Evolutionary conservation across 2,113 vertebrate genomes (phyloP), one percentile per base, ranked within the genome.

Genomic region (Dendropsophus ebraccatus): DNA sequence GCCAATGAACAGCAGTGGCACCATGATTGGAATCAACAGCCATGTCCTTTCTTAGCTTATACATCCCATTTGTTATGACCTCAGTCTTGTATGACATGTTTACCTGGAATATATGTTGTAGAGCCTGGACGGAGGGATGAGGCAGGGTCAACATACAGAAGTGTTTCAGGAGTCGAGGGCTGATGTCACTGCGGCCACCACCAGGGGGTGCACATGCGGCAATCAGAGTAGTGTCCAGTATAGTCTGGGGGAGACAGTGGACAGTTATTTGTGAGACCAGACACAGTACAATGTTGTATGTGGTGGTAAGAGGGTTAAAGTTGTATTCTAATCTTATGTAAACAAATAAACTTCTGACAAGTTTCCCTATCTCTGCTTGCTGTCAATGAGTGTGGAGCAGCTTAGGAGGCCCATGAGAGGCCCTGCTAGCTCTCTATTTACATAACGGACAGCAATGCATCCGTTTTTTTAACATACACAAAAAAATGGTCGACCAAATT

Each of bases 61-160:
- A 54, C 3, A n/a, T n/a, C n/a, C n/a, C n/a, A n/a, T n/a, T n/a
- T n/a, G n/a, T n/a, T n/a, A n/a, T n/a, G n/a, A n/a, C n/a, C n/a
- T n/a, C 21, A 37, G n/a, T n/a, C 37, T 35, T 41, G 21, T 72
- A 62, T 4, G 8, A 1, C 16, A 10, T 8, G 32, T 12, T 89
- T 88, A 92, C 91, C 87, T 88, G 90, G 45, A 94, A 93, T 87
- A 91, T 90, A 47, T 87, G 84, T 37, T 56, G 41, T 28, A 94
- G 88, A 32, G 90, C 88, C 17, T 74, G 75, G 52, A 88, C 89
- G 13, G 91, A 90, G 74, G 89, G 92, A n/a, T 91, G 89, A 76
- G 91, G 91, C 58, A 94, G 25, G 9, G 89, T 81, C 23, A 93
- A 82, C 5, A 84, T 32, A 37, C 88, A 92, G 83, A 95, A 93